A percentile compares a stretch with the other conserved stretches of the same genome.
Evolutionary conservation across 1,140 invertebrate species (phyloP).

Genomic region (Chironomus tepperi): DNA sequence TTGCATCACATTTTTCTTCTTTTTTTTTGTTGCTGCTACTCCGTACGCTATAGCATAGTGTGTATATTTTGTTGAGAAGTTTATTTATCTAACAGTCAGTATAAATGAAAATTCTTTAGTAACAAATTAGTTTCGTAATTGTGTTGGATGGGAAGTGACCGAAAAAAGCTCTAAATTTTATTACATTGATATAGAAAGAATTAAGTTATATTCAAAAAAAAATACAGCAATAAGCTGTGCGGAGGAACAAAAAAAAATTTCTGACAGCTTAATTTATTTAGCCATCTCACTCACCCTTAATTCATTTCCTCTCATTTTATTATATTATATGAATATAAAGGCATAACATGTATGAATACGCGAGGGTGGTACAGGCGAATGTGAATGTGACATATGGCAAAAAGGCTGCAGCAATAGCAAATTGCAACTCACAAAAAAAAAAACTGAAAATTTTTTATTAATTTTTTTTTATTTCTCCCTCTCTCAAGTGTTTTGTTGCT

Average conservation of each 20-base stretch:
- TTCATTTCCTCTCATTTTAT: neutral
- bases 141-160: neutral
- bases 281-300: no score
- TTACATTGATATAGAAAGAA: neutral
- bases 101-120: neutral
- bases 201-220: no score
- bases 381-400: neutral
- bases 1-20: no score
- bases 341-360: neutral
- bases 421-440: constrained; percentile 9
- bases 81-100: no score
- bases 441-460: neutral
- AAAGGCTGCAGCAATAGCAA: constrained; percentile 1
- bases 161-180: neutral
- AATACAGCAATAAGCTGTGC: no score
- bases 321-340: neutral
- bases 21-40: neutral
- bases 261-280: neutral
- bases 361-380: neutral
- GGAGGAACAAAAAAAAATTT: neutral
- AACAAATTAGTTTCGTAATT: neutral
- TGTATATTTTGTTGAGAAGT: neutral
- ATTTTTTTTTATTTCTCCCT: constrained; percentile 6
- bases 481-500: neutral
- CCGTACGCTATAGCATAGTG: neutral